Conservation (phyloP, 2,113 vertebrate species). For the Hepsetus odoe region DNA sequence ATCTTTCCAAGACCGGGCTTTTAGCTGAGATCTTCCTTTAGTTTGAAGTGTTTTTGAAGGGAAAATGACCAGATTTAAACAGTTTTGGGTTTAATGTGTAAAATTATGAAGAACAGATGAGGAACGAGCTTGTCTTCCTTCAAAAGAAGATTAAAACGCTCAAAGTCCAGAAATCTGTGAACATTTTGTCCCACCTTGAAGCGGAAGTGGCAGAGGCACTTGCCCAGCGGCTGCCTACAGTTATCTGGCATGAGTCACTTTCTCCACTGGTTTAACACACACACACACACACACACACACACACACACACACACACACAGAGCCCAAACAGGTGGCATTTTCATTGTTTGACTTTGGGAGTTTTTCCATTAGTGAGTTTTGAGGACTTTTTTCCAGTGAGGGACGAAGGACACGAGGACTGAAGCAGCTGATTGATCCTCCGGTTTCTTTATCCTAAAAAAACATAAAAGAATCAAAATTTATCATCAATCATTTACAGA, state of each 20-base stretch:
- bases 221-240: slow-evolving; percentile 1
- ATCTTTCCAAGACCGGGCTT: too few relatives aligned
- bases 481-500: not conserved
- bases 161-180: too few relatives aligned
- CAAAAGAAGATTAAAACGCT: too few relatives aligned
- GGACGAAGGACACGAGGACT: not conserved
- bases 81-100: too few relatives aligned
- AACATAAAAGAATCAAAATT: not conserved
- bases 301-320: not conserved
- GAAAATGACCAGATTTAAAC: too few relatives aligned
- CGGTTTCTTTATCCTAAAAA: not conserved
- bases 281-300: not conserved
- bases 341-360: slow-evolving; percentile 17
- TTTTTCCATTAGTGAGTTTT: not conserved
- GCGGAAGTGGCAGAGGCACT: not conserved
- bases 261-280: slow-evolving; percentile 11
- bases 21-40: too few relatives aligned
- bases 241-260: slow-evolving; percentile 15
- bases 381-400: not conserved
- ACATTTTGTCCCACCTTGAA: not conserved
- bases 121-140: too few relatives aligned
- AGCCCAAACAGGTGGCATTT: not conserved
- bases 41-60: too few relatives aligned
- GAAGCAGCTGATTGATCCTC: not conserved
- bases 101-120: too few relatives aligned